These are phyloP conservation scores for Sycophila sp. DNA, from an alignment of 1,140 invertebrate genomes.

Conservation along the genomic window DNA sequence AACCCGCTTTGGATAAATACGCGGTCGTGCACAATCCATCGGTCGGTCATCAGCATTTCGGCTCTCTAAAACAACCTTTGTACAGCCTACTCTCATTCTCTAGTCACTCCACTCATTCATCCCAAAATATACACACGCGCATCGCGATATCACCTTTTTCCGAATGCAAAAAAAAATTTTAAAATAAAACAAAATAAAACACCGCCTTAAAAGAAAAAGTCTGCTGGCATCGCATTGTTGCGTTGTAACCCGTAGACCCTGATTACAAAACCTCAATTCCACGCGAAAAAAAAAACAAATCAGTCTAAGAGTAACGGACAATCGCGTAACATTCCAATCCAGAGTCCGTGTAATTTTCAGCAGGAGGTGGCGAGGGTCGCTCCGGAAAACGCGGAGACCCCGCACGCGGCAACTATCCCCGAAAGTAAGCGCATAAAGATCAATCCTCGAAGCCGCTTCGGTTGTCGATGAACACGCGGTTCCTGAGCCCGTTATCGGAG, in stretches of 20 bases:
- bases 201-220: too few relatives aligned
- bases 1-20: too few relatives aligned
- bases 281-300: too few relatives aligned
- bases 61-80: not conserved
- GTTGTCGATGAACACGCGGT: constrained; percentile 60
- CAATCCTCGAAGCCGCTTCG: constrained; percentile 14
- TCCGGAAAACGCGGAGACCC: not conserved
- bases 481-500: constrained; percentile 58
- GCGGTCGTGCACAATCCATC: not conserved
- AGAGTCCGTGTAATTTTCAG: not conserved
- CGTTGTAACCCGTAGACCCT: too few relatives aligned
- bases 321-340: not conserved
- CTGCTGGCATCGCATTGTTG: too few relatives aligned
- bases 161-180: too few relatives aligned
- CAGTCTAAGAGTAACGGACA: not conserved
- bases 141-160: too few relatives aligned
- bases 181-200: too few relatives aligned
- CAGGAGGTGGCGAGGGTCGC: not conserved
- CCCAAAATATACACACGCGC: too few relatives aligned
- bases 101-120: not conserved
- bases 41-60: not conserved
- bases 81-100: not conserved
- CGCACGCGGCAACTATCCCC: not conserved
- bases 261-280: too few relatives aligned
- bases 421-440: not conserved